Conservation (phyloP, 2,113 vertebrate genomes). For the Passer domesticus region DNA sequence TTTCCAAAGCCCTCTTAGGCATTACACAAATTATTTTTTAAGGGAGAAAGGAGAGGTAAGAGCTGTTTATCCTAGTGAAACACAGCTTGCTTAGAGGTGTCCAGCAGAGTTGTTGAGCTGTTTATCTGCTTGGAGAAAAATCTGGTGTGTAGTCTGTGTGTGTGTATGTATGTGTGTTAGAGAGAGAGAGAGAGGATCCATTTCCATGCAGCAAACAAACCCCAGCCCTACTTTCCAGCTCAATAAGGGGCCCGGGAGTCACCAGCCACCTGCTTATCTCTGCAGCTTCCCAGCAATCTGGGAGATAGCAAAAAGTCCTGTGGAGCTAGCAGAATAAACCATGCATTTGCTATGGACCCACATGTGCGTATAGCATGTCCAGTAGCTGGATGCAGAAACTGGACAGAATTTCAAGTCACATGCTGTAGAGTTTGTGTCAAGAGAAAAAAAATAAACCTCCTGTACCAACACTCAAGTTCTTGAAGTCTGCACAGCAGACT, state of each 20-base stretch:
- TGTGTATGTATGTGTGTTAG: no score
- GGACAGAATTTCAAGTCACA: not conserved
- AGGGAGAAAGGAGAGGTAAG: not conserved
- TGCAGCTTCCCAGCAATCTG: not conserved
- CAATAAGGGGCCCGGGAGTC: not conserved
- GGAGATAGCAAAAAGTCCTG: not conserved
- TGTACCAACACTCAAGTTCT: fast-evolving
- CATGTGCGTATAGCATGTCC: fast-evolving
- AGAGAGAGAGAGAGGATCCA: not conserved
- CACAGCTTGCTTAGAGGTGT: not conserved
- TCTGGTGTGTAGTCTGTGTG: fast-evolving
- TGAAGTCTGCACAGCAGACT: not conserved
- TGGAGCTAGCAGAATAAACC: not conserved
- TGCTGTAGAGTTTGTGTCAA: not conserved
- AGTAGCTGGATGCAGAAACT: not conserved
- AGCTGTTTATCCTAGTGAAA: not conserved
- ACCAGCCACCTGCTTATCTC: not conserved
- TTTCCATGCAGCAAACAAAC: not conserved
- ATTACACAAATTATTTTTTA: not conserved
- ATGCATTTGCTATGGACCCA: not conserved
- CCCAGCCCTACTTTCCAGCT: not conserved
- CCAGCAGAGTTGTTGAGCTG: not conserved
- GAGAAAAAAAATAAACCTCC: not conserved
- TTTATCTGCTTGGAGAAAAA: not conserved
- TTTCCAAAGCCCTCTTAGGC: not conserved